Percentiles rank a stretch among this genome's conserved stretches.
phyloP scores from a whole-genome alignment of 2,113 vertebrate genomes.

The Heterotis niloticus region DNA sequence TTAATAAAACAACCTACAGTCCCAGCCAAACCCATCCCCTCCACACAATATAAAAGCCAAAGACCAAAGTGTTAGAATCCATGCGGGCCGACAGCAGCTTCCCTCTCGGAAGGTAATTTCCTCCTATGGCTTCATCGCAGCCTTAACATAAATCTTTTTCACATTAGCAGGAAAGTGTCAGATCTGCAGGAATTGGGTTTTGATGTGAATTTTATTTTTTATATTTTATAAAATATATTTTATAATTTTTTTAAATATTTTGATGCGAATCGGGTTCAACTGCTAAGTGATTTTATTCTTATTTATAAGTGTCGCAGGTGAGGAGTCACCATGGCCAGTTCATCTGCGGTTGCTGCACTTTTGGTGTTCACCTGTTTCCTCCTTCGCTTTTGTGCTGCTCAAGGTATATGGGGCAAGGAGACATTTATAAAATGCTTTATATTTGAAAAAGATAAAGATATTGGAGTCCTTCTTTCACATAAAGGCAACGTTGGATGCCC shows the following conservation, averaged over 20 bases:
- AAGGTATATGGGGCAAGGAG: constrained; percentile 26
- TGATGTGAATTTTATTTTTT: no score
- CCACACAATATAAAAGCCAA: constrained; percentile 35
- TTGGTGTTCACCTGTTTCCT: constrained; percentile 21
- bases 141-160: background rate
- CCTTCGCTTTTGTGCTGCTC: constrained; percentile 36
- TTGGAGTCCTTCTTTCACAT: background rate
- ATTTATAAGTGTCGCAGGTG: background rate
- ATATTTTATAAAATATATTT: no score
- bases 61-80: background rate
- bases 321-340: constrained; percentile 31
- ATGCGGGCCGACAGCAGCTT: background rate
- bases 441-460: background rate
- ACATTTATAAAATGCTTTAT: background rate
- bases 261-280: background rate
- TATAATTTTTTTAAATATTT: no score
- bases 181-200: background rate
- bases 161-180: background rate
- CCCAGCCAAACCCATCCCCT: constrained; percentile 38
- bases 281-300: background rate
- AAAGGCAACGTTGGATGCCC: no score
- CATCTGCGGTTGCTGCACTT: constrained; percentile 26
- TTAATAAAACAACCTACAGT: constrained; percentile 36
- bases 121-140: background rate
- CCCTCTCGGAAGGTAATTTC: constrained; percentile 25